phyloP scores from a whole-genome alignment of 2,888 invertebrate genomes.

The Eristalis intricaria region DNA sequence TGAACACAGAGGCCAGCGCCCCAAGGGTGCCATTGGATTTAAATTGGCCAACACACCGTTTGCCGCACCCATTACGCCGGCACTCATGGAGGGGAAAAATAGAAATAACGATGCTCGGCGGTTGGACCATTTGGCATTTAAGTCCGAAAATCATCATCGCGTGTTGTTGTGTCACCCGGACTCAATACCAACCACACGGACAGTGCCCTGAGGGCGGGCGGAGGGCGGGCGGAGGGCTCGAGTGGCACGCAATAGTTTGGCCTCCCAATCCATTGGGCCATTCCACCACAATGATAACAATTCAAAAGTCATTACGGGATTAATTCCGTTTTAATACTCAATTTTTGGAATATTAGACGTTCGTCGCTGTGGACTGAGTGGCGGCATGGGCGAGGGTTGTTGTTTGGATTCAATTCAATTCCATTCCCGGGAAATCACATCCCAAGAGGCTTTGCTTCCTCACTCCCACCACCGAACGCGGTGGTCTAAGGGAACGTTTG shows the following conservation, averaged over 20 bases:
- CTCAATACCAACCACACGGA: background rate
- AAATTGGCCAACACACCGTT: conserved; percentile 37
- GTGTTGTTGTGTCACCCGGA: conserved; percentile 12
- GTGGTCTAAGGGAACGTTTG: conserved; percentile 17
- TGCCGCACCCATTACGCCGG: background rate
- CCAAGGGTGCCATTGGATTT: conserved; percentile 7
- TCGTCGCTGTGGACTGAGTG: background rate
- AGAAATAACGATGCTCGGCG: background rate
- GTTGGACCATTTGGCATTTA: conserved; percentile 24
- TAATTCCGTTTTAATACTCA: conserved; percentile 62
- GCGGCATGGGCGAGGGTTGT: conserved; percentile 1
- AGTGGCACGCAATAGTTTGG: conserved; percentile 30
- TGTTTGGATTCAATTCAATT: conserved; percentile 54
- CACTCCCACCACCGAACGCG: background rate
- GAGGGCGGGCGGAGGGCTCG: too few relatives aligned
- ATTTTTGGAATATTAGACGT: conserved; percentile 57
- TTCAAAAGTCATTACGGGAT: conserved; percentile 66
- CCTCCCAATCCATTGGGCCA: background rate
- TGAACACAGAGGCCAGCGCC: background rate
- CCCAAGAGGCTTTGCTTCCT: background rate
- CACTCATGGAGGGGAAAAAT: background rate
- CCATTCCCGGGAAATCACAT: conserved; percentile 26
- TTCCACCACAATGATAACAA: conserved; percentile 50
- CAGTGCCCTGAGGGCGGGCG: background rate
- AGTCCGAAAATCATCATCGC: conserved; percentile 44